Conservation (phyloP, 2,888 invertebrate genomes). For the Perithous albicinctus region DNA sequence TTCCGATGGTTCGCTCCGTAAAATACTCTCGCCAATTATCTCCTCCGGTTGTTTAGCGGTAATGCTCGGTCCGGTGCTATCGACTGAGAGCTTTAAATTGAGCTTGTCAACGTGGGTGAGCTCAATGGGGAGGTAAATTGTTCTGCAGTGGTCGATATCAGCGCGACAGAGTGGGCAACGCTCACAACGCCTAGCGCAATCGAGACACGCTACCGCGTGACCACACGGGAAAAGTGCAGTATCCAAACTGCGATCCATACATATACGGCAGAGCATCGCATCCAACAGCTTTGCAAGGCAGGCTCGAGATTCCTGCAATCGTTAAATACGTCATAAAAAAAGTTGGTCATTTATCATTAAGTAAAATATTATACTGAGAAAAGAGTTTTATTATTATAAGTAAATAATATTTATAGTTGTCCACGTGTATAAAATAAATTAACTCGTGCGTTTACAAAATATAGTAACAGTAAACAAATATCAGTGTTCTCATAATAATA, state of each 20-base stretch:
- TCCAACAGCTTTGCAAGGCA: conserved; percentile 87
- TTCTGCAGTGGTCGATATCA: conserved; percentile 89
- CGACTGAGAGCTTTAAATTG: conserved; percentile 73
- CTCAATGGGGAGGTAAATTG: conserved; percentile 90
- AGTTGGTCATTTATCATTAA: background rate
- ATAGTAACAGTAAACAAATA: too few relatives aligned
- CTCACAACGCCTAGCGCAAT: conserved; percentile 91
- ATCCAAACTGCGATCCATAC: conserved; percentile 94
- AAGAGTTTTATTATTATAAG: too few relatives aligned
- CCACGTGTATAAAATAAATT: too few relatives aligned
- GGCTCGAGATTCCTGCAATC: conserved; percentile 86
- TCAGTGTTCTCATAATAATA: too few relatives aligned
- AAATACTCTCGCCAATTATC: conserved; percentile 75
- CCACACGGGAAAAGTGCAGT: conserved; percentile 95
- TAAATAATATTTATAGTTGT: background rate
- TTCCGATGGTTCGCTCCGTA: conserved; percentile 71
- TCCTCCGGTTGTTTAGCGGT: conserved; percentile 71
- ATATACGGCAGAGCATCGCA: conserved; percentile 93
- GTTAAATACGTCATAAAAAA: background rate
- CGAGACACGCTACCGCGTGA: conserved; percentile 93
- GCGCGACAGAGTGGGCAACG: conserved; percentile 92
- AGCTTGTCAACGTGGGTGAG: conserved; percentile 83
- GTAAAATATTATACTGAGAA: background rate
- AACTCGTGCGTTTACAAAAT: too few relatives aligned
- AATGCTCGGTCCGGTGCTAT: conserved; percentile 72